Percentiles rank a stretch among this genome's conserved stretches.
phyloP scores from a whole-genome alignment of 2,113 vertebrate genomes.

The Falco punctatus region DNA sequence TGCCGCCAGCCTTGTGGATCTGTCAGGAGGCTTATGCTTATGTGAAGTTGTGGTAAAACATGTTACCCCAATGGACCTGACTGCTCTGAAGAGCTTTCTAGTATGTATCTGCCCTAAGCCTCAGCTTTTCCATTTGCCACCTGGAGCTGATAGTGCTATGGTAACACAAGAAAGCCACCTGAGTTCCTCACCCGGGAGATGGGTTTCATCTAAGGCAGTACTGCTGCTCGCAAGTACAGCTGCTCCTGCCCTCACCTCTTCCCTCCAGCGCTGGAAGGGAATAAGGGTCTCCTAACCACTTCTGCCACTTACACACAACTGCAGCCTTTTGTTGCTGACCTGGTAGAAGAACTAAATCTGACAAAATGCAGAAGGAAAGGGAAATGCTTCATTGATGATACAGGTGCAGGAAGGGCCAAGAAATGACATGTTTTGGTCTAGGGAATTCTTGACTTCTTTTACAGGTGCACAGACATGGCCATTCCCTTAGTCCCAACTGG shows the following conservation, averaged over 20 bases:
- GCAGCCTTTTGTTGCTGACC: background rate
- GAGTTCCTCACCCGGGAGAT: background rate
- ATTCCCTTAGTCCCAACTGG: accelerated
- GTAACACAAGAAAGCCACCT: background rate
- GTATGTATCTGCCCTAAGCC: background rate
- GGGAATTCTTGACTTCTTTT: background rate
- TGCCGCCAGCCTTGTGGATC: background rate
- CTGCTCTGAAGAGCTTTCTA: background rate
- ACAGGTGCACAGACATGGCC: background rate
- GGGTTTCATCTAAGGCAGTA: background rate
- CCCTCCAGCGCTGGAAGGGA: accelerated
- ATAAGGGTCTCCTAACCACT: background rate
- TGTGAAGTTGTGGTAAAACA: background rate
- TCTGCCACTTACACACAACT: background rate
- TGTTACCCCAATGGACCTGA: background rate
- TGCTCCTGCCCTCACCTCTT: background rate
- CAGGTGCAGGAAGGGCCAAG: background rate
- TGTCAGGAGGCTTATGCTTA: background rate
- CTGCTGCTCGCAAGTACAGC: background rate
- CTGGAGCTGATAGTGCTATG: background rate
- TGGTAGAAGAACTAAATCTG: background rate
- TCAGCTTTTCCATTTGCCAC: background rate
- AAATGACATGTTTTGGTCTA: background rate
- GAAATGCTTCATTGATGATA: background rate
- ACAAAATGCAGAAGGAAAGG: background rate